A percentile compares a stretch with the other conserved stretches of the same genome.
Conservation (phyloP, 2,113 vertebrate species). For the Gymnarchus niloticus region DNA sequence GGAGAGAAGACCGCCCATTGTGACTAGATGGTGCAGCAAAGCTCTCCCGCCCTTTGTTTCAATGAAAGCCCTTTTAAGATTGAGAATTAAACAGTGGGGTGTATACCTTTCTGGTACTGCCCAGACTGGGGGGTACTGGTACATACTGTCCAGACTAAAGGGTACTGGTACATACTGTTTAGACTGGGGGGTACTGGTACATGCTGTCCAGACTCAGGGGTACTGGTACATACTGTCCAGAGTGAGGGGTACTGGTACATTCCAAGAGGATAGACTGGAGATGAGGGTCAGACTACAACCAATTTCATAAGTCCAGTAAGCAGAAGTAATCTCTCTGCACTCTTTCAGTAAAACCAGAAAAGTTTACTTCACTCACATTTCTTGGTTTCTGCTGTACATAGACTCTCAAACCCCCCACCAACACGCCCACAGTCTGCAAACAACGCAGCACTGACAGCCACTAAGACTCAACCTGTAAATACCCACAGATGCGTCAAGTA, state of each 20-base stretch:
- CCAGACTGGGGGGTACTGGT: not conserved
- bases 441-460: not conserved
- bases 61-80: not conserved
- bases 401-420: not conserved
- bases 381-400: not conserved
- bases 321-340: too few species aligned
- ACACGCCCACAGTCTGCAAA: not conserved
- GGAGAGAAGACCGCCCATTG: not conserved
- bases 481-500: constrained; percentile 1
- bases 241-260: not conserved
- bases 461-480: not conserved
- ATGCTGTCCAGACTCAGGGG: not conserved
- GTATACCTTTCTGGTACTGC: not conserved
- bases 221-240: not conserved
- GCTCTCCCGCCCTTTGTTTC: not conserved
- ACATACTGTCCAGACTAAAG: too few species aligned
- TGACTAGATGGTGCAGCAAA: not conserved
- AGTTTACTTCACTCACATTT: not conserved
- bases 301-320: not conserved
- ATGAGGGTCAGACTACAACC: not conserved
- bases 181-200: too few species aligned
- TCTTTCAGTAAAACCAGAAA: too few species aligned
- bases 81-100: not conserved
- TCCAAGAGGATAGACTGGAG: not conserved
- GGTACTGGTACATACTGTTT: not conserved